Evolutionary conservation across 2,888 invertebrate genomes (phyloP), one percentile per base, ranked within the genome.

Genomic region (Bursaphelenchus okinawaensis): DNA sequence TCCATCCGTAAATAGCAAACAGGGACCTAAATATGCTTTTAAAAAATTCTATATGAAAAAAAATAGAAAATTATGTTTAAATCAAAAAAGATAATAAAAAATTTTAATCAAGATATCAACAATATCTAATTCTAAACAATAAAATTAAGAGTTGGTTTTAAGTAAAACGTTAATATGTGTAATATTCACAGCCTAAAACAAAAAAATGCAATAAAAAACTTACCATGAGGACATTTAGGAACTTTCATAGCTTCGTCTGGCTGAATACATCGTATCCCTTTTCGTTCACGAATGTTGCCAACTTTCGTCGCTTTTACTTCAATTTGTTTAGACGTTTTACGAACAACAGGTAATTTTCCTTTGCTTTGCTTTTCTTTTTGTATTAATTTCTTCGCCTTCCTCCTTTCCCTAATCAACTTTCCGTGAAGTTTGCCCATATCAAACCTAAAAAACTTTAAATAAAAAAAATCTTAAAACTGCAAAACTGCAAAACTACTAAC

Each of bases 1-100:
- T 9, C 55, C 55, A 24, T 61, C 26, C 8, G 55, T 26, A 9
- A 61, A 61, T n/a, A 61, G 57, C 8, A 60, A 55, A 4, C 58
- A 61, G 19, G 61, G 61, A 16, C 61, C 58, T 26, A 23, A n/a
- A 60, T 1, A 31, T n/a, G 52, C n/a, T 52, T 19, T n/a, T n/a
- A 40, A 40, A n/a, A n/a, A n/a, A n/a, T n/a, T n/a, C n/a, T n/a
- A n/a, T n/a, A n/a, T n/a, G 40, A 40, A n/a, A 40, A 1, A 12
- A 40, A 40, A 40, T 40, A 40, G 40, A 40, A 40, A n/a, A n/a
- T n/a, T n/a, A n/a, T n/a, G n/a, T n/a, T n/a, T n/a, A n/a, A n/a
- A n/a, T n/a, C n/a, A n/a, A n/a, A n/a, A n/a, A n/a, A n/a, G n/a
- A n/a, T n/a, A n/a, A n/a, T n/a, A n/a, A n/a, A n/a, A n/a, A n/a